Conservation (phyloP, 2,113 vertebrate species). For the Pyxicephalus adspersus region DNA sequence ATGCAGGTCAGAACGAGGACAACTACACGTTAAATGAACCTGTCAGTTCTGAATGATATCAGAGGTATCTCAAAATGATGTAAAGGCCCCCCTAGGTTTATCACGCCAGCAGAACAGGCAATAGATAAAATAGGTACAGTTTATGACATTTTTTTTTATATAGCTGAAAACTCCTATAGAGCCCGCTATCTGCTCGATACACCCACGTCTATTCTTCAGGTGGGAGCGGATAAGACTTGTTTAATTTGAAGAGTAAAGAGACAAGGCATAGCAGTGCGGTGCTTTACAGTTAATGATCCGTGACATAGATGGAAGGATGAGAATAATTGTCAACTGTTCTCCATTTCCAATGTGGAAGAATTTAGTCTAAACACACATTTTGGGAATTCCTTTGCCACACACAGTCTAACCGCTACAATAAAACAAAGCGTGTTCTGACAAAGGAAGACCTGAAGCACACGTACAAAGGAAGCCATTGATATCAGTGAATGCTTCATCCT, state of each 20-base stretch:
- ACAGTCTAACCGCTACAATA: constrained; percentile 18
- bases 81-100: too few relatives aligned
- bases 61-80: too few relatives aligned
- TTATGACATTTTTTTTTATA: too few relatives aligned
- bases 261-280: constrained; percentile 4
- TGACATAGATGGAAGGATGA: constrained; percentile 12
- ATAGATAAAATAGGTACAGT: too few relatives aligned
- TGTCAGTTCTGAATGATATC: too few relatives aligned
- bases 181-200: background rate
- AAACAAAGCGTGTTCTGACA: constrained; percentile 45
- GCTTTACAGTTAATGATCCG: constrained; percentile 17
- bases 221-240: constrained; percentile 35
- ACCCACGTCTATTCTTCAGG: background rate
- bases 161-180: too few relatives aligned
- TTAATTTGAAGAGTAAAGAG: constrained; percentile 8
- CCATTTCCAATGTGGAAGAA: background rate
- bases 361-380: constrained; percentile 41
- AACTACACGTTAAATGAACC: too few relatives aligned
- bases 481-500: constrained; percentile 19
- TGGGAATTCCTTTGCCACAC: constrained; percentile 33
- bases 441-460: constrained; percentile 8
- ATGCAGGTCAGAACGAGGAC: too few relatives aligned
- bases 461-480: constrained; percentile 36
- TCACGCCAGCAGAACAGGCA: too few relatives aligned
- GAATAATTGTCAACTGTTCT: background rate